phyloP scores from a whole-genome alignment of 2,888 invertebrate genomes.

The Alentia gelatinosa region DNA sequence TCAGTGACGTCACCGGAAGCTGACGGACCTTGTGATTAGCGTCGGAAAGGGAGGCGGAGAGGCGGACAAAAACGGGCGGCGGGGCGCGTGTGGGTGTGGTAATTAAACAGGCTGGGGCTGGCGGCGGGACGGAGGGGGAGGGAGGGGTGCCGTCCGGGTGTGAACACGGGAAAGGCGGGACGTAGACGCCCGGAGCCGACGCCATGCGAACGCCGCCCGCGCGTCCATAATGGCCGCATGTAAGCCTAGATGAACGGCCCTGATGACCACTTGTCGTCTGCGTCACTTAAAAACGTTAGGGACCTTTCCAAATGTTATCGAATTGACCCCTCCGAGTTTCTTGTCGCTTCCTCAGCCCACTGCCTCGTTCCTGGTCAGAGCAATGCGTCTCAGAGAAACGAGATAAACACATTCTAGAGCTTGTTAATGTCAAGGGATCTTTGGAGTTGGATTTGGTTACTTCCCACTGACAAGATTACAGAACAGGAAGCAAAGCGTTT shows the following conservation, averaged over 20 bases:
- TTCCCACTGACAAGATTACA: no score
- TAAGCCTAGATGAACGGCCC: background rate
- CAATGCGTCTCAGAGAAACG: no score
- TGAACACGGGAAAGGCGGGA: background rate
- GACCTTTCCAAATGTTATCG: background rate
- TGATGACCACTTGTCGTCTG: background rate
- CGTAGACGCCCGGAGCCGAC: background rate
- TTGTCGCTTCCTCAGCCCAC: no score
- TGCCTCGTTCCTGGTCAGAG: no score
- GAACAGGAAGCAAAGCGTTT: no score
- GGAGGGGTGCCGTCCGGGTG: no score
- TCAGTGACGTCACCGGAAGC: background rate
- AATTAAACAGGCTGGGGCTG: background rate
- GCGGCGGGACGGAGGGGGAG: no score
- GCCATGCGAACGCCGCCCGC: background rate
- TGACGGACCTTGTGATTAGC: background rate
- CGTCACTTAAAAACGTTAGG: background rate
- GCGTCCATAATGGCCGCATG: background rate
- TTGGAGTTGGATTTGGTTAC: no score
- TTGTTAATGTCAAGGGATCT: no score
- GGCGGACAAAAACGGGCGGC: background rate
- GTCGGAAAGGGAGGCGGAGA: background rate
- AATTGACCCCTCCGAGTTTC: no score
- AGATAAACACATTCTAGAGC: no score
- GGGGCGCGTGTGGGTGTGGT: background rate